Conservation (phyloP, 2,113 vertebrate genomes). For the Zootoca vivipara region DNA sequence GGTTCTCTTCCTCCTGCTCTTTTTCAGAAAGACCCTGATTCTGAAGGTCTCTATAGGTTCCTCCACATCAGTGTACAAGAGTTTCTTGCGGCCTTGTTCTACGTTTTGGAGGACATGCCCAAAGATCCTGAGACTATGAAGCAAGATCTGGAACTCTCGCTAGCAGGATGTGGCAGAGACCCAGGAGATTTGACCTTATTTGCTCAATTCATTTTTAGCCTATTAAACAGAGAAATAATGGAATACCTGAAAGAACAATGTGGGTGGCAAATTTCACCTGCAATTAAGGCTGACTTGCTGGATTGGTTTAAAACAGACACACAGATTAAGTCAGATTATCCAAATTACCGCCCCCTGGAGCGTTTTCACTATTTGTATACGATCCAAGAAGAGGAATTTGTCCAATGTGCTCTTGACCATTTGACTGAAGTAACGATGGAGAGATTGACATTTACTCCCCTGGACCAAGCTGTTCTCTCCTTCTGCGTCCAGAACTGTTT, state of each 20-base stretch:
- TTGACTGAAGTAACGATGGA: conserved; percentile 52
- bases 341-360: conserved; percentile 43
- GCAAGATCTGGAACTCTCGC: conserved; percentile 35
- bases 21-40: conserved; percentile 44
- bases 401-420: neutral
- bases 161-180: conserved; percentile 54
- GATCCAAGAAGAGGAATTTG: conserved; percentile 58
- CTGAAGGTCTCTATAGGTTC: conserved; percentile 64
- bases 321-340: neutral
- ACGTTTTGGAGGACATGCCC: neutral
- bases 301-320: conserved; percentile 64
- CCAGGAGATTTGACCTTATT: conserved; percentile 52
- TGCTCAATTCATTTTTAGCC: conserved; percentile 70
- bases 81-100: conserved; percentile 71
- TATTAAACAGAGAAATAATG: conserved; percentile 56
- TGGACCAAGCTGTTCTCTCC: conserved; percentile 63
- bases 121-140: rapidly evolving
- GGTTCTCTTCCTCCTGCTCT: conserved; percentile 62
- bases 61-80: conserved; percentile 75
- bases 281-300: conserved; percentile 51
- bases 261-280: conserved; percentile 62
- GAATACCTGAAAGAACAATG: conserved; percentile 33
- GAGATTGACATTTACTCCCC: conserved; percentile 27
- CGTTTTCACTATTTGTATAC: conserved; percentile 69
- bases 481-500: conserved; percentile 66